Evolutionary conservation across 53 echinoderm and acorn worm genomes (phyloP).

Genomic region (Holothuria leucospilota): DNA sequence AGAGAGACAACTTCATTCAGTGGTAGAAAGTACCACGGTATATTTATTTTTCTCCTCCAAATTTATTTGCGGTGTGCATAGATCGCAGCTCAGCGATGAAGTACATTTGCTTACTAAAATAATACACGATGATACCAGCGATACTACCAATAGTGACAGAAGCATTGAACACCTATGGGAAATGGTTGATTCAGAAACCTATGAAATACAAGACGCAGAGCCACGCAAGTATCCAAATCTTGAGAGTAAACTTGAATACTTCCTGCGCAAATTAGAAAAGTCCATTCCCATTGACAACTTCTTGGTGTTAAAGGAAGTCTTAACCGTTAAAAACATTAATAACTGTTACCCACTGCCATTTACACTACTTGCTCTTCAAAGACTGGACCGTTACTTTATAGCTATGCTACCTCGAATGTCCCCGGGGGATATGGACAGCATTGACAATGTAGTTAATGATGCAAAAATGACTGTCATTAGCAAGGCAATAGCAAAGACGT

Average conservation of each 20-base stretch:
- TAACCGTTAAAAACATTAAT: constrained; percentile 13
- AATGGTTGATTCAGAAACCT: not conserved
- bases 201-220: constrained; percentile 22
- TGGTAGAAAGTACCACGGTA: not conserved
- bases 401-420: not conserved
- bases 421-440: constrained; percentile 16
- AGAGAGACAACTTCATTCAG: not conserved
- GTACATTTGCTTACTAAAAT: not conserved
- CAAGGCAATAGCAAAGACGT: not conserved
- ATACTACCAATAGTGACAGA: not conserved
- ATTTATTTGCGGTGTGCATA: constrained; percentile 15
- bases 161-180: not conserved
- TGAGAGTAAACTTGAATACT: not conserved
- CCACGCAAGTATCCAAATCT: constrained; percentile 1
- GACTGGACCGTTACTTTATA: constrained; percentile 15
- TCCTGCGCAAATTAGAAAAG: not conserved
- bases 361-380: not conserved
- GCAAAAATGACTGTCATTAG: constrained; percentile 22
- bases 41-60: constrained; percentile 19
- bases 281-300: not conserved
- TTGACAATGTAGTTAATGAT: not conserved
- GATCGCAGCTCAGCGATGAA: not conserved
- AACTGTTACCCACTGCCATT: constrained; percentile 9
- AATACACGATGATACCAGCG: not conserved
- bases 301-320: not conserved